Evolutionary conservation across 2,797 vertebrate species (phyloP).

Genomic region (Myotis daubentonii): DNA sequence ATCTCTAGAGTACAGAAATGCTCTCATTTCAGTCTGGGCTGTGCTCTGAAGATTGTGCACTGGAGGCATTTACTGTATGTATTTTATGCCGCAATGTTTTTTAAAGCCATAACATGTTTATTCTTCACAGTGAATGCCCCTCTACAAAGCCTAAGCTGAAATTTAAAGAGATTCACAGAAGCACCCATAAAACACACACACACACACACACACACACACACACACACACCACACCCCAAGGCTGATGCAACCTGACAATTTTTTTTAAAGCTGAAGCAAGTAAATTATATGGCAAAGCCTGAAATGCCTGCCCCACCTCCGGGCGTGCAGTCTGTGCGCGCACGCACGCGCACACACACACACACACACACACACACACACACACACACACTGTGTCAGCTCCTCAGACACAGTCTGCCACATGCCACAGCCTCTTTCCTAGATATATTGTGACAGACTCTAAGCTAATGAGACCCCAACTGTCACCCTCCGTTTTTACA

Average conservation of each 20-base stretch:
- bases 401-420: slow-evolving; percentile 23
- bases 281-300: slow-evolving; percentile 58
- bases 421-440: slow-evolving; percentile 9
- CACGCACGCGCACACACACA: neutral
- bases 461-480: slow-evolving; percentile 57
- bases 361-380: neutral
- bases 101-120: neutral
- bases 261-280: slow-evolving; percentile 49
- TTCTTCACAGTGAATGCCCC: slow-evolving; percentile 40
- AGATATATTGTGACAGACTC: slow-evolving; percentile 51
- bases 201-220: too few relatives aligned
- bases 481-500: slow-evolving; percentile 54
- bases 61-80: neutral
- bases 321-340: rapidly evolving
- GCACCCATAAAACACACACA: neutral
- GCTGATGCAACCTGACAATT: neutral
- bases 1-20: neutral
- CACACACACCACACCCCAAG: neutral
- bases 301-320: neutral
- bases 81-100: neutral
- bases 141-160: slow-evolving; percentile 31
- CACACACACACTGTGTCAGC: neutral
- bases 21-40: neutral
- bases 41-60: neutral
- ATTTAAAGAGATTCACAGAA: slow-evolving; percentile 60